These are phyloP conservation scores for Phaethon lepturus DNA, from an alignment of 2,113 vertebrate species.

Conservation along the genomic window DNA sequence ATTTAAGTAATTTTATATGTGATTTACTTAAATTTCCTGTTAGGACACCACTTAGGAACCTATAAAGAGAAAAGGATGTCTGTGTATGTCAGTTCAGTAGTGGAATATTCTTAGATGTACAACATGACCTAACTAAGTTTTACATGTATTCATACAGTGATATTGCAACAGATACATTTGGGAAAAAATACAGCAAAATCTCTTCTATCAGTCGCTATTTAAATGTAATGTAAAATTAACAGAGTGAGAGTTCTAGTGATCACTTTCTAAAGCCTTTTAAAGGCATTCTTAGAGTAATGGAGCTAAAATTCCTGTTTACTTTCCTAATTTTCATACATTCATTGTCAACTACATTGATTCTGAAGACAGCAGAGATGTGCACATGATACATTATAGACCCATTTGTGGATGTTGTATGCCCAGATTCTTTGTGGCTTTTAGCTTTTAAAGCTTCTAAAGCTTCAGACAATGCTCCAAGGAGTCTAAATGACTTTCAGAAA, in stretches of 20 bases:
- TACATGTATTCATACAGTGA: background rate
- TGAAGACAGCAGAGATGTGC: background rate
- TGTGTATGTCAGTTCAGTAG: background rate
- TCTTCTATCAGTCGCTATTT: background rate
- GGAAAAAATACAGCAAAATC: background rate
- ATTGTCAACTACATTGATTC: background rate
- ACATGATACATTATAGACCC: background rate
- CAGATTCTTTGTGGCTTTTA: background rate
- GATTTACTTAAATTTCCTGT: background rate
- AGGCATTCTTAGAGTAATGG: background rate
- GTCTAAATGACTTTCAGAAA: background rate
- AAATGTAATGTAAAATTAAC: background rate
- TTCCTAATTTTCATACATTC: background rate
- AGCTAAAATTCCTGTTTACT: background rate
- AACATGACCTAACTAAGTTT: background rate
- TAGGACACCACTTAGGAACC: background rate
- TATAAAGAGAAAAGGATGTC: background rate
- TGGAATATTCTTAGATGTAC: background rate
- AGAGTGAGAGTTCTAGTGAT: background rate
- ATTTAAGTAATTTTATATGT: background rate
- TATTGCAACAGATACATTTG: background rate
- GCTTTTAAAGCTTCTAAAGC: background rate
- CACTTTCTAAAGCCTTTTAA: background rate
- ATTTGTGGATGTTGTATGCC: background rate
- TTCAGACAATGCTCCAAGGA: background rate